phyloP scores from a whole-genome alignment of 2,888 invertebrate species.

The Graphium colonna region DNA sequence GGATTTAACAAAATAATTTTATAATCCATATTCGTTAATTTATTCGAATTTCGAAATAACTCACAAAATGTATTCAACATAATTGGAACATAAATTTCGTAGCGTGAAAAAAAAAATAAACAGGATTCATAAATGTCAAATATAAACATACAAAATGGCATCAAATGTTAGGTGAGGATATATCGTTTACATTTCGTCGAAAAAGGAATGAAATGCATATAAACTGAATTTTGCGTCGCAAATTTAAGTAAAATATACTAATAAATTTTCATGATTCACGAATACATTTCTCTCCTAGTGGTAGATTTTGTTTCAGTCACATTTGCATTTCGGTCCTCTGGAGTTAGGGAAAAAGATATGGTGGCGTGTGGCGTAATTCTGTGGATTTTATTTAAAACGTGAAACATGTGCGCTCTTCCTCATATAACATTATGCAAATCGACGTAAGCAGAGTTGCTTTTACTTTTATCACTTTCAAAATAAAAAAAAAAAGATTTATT shows the following conservation, averaged over 20 bases:
- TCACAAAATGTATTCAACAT: neutral
- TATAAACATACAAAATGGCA: neutral
- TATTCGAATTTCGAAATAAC: too few species aligned
- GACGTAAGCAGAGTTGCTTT: neutral
- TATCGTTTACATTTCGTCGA: conserved; percentile 1
- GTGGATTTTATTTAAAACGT: conserved; percentile 7
- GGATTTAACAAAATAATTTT: too few species aligned
- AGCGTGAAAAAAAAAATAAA: neutral
- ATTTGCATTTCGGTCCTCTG: conserved; percentile 21
- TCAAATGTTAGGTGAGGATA: neutral
- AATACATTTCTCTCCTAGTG: conserved; percentile 18
- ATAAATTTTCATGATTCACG: conserved; percentile 22
- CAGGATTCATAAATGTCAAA: neutral
- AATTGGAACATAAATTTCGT: neutral
- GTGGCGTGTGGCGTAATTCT: conserved; percentile 6
- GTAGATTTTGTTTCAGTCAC: conserved; percentile 21
- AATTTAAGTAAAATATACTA: conserved; percentile 17
- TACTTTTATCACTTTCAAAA: neutral
- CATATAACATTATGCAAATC: neutral
- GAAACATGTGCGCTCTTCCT: neutral
- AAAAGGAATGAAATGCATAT: conserved; percentile 10
- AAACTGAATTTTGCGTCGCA: conserved; percentile 10
- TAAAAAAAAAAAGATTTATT: neutral
- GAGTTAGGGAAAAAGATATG: conserved; percentile 18
- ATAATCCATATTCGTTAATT: too few species aligned